phyloP scores from a whole-genome alignment of 2,113 vertebrate species.

The Carassius gibelio region DNA sequence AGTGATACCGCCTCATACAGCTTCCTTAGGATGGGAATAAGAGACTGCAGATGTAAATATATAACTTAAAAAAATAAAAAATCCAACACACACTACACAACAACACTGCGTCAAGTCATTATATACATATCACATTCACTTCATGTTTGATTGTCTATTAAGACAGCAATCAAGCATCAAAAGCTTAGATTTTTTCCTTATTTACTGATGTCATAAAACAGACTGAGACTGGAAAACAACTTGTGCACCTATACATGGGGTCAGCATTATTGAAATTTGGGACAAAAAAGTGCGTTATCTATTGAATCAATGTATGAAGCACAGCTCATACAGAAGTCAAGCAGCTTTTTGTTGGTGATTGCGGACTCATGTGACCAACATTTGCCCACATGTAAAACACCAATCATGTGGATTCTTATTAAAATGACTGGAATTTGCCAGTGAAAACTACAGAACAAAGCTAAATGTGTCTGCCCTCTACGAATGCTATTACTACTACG shows the following conservation, averaged over 20 bases:
- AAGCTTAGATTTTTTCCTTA: not conserved
- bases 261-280: not conserved
- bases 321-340: not conserved
- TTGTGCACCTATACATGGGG: not conserved
- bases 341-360: not conserved
- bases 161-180: not conserved
- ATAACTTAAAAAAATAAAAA: not conserved
- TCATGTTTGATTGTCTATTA: not conserved
- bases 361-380: not conserved
- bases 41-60: slow-evolving; percentile 14
- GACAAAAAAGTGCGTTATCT: not conserved
- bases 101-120: not conserved
- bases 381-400: not conserved
- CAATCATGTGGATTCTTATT: too few species aligned
- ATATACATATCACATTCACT: not conserved
- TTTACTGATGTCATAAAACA: not conserved
- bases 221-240: not conserved
- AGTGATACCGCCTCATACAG: not conserved
- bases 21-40: slow-evolving; percentile 9
- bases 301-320: not conserved
- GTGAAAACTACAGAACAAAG: not conserved
- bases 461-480: not conserved
- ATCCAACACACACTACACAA: not conserved
- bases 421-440: not conserved
- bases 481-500: not conserved